Evolutionary conservation across 2,113 vertebrate genomes (phyloP), one percentile per base, ranked within the genome.

Genomic region (Notothenia coriiceps): DNA sequence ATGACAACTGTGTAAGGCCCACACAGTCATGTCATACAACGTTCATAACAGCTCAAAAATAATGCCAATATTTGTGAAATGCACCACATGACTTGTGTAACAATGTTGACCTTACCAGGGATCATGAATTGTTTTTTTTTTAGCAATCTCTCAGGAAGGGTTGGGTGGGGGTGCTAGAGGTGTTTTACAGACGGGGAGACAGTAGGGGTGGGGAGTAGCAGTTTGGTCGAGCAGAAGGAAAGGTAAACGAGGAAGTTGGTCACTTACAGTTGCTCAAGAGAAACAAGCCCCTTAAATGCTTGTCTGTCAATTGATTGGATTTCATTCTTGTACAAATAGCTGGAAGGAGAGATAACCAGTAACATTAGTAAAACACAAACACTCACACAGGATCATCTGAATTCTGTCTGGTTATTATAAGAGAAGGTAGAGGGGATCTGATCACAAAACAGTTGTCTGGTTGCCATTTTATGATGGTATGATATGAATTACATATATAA

Each of bases 291-390:
- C 96, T 97, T 98, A 98, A 99, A 99, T 90, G 98, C 98, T 95
- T 99, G 96, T 96, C 97, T 97, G 98, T 99, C 98, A 96, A 99
- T 96, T 95, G 98, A 95, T 95, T 99, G 97, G 97, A 99, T 99
- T 97, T 99, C 98, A 97, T 99, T 99, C 97, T 99, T 99, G 98
- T 99, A 99, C 96, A 99, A 96, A 97, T 99, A 99, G 96, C 98
- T 99, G 97, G 94, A 98, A 97, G 94, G 95, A 98, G 96, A 98
- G 96, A 99, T 93, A 96, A 94, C 96, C 95, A 95, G 94, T 91
- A 91, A 94, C 91, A 94, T 98, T 98, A 98, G 96, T 96, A 94
- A 94, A 94, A 86, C 79, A 89, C 90, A 94, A 90, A 78, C 63
- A 79, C 91, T 83, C 87, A 77, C 86, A 93, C 77, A 79, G 44